Evolutionary conservation across 2,113 vertebrate species (phyloP), one percentile per base, ranked within the genome.

Genomic region (Ardeotis arabs): DNA sequence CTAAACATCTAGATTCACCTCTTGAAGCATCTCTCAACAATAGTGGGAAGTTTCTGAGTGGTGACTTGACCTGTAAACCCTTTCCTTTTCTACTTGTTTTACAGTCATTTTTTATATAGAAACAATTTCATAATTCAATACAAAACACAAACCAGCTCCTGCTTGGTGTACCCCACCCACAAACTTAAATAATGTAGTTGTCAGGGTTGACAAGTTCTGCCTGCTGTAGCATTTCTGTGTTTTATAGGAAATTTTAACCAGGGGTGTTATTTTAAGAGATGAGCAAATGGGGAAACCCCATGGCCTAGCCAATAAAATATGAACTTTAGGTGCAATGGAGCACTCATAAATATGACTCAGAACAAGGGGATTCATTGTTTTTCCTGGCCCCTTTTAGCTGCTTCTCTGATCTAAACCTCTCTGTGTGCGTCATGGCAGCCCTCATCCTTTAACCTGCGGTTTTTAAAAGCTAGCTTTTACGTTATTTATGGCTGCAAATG

Each of bases 291-390:
- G 98, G 97, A 98, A 98, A 98, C 96, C 97, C 98, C 96, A 96
- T 91, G 92, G 97, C 86, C 96, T 89, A 87, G 80, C 97, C 96
- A 98, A 96, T 98, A 98, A 98, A 98, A 98, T 98, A 98, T 97
- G 98, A 98, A 98, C 97, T 95, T 95, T 94, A 98, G 98, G 98
- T 98, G 98, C 97, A 98, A 97, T 96, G 95, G 89, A 96, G 96
- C 92, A 85, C 97, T 98, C 98, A 98, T 97, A 98, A 98, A 98
- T 97, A 98, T 93, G 94, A 86, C 88, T 96, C 59, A 70, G 97
- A 98, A 98, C 98, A 98, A 98, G 98, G 97, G 94, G 89, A 93
- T 94, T 96, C 97, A 96, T 98, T 98, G 98, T 98, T 98, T 84
- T 87, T 50, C 68, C 93, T 39, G 80, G 95, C 76, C 90, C 91